Conservation (phyloP, 2,888 invertebrate genomes). For the Ennomos erosarius region DNA sequence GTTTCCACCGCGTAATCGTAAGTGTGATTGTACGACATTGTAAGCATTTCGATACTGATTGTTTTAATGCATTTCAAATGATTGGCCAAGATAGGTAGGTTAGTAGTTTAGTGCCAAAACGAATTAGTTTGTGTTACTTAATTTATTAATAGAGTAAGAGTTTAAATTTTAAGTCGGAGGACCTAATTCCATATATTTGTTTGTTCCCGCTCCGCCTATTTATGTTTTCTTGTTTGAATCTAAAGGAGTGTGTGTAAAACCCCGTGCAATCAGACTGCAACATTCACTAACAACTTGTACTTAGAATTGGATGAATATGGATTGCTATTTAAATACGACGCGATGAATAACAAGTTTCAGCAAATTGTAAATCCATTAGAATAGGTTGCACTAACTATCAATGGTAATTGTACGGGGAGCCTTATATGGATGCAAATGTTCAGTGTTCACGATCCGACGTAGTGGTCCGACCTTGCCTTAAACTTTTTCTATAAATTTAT, state of each 20-base stretch:
- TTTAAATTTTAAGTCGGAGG: constrained; percentile 50
- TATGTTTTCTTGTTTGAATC: constrained; percentile 45
- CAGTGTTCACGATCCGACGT: no score
- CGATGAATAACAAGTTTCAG: no score
- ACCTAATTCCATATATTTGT: constrained; percentile 54
- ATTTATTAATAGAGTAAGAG: constrained; percentile 68
- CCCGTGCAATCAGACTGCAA: not conserved
- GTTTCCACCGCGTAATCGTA: constrained; percentile 35
- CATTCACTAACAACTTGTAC: not conserved
- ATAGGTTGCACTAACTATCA: no score
- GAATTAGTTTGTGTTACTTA: constrained; percentile 72
- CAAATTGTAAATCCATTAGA: no score
- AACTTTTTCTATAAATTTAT: constrained; percentile 26
- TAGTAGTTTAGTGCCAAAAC: constrained; percentile 82
- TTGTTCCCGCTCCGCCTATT: constrained; percentile 71
- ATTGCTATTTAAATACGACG: no score
- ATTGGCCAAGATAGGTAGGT: constrained; percentile 51
- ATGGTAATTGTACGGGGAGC: no score
- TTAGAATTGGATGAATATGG: no score
- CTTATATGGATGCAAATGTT: no score
- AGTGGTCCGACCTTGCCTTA: constrained; percentile 53
- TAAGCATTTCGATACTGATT: constrained; percentile 35
- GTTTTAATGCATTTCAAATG: constrained; percentile 56
- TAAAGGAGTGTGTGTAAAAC: constrained; percentile 25
- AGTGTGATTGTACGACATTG: constrained; percentile 24